Evolutionary conservation across 2,888 invertebrate species (phyloP), one percentile per base, ranked within the genome.

Genomic region (Cetonia aurata): DNA sequence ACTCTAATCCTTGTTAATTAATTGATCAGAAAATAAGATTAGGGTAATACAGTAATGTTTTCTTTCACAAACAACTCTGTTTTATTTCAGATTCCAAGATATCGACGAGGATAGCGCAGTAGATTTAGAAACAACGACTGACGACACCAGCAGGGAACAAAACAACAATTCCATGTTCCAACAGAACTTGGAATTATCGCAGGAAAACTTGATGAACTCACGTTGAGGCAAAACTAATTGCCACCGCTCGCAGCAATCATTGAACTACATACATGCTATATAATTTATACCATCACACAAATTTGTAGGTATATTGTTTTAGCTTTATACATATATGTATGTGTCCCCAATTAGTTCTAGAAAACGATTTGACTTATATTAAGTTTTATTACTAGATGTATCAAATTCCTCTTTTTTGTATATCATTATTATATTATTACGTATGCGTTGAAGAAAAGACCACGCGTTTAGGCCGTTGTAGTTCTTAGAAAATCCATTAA

Each of bases 111-210:
- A 82, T 72, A 75, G 76, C 41, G 74, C 77, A 53, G 77, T 79
- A 48, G 80, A 80, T 41, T 71, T 76, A 71, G 68, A 73, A 62
- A 67, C 66, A 37, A 74, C 74, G 72, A 78, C 79, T 67, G 77
- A 74, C 59, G 78, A 77, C 69, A 77, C 76, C 44, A 78, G 73
- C 68, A 77, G 81, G 72, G 87, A 87, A 79, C 86, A 85, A 75
- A 88, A 88, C 79, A 88, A 88, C 79, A 88, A 88, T 80, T 87
- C 85, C 73, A 82, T 87, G 78, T 86, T 86, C 71, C 88, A 88
- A 80, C 86, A 88, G 77, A 87, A 88, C 77, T 80, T 88, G 76
- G 88, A 88, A 79, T 84, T 78, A 65, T 77, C 82, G 71, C 79
- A 79, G 33, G 84, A 83, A 10, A 80, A 79, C 68, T 71, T 80